These are phyloP conservation scores for Protomyctophum bolini DNA, from an alignment of 2,113 vertebrate species.

Conservation along the genomic window DNA sequence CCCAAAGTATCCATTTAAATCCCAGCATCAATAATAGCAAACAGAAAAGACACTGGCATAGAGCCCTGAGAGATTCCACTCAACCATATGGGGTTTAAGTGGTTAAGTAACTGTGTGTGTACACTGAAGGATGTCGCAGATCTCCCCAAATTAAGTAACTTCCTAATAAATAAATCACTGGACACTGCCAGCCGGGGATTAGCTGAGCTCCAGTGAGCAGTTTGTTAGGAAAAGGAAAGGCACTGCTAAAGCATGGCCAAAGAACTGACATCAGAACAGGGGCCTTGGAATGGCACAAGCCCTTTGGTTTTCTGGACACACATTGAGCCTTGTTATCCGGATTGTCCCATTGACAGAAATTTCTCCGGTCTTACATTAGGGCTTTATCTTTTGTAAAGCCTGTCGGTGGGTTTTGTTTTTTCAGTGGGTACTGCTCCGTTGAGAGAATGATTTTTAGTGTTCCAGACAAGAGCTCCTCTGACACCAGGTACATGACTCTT, in stretches of 20 bases:
- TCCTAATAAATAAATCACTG: conserved; percentile 76
- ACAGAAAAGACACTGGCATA: too few relatives aligned
- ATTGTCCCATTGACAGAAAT: conserved; percentile 45
- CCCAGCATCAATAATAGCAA: too few relatives aligned
- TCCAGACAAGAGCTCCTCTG: conserved; percentile 29
- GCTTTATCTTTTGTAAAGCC: conserved; percentile 21
- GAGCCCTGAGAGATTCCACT: too few relatives aligned
- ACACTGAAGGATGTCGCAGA: conserved; percentile 48
- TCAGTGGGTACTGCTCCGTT: conserved; percentile 26
- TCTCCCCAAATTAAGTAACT: conserved; percentile 73
- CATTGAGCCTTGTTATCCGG: conserved; percentile 52
- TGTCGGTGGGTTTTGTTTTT: conserved; percentile 7
- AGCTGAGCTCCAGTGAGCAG: conserved; percentile 71
- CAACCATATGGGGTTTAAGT: too few relatives aligned
- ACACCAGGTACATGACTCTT: conserved; percentile 37
- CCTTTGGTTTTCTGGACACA: conserved; percentile 48
- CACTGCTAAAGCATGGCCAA: conserved; percentile 53
- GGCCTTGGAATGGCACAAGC: conserved; percentile 44
- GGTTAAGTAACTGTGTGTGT: too few relatives aligned
- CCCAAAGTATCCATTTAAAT: conserved; percentile 49
- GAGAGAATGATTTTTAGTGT: conserved; percentile 39
- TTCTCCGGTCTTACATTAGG: conserved; percentile 22
- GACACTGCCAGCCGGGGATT: conserved; percentile 69
- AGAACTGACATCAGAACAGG: conserved; percentile 66
- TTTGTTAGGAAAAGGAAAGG: conserved; percentile 69